phyloP scores from a whole-genome alignment of 2,888 invertebrate genomes.

The Phengaris alcon region DNA sequence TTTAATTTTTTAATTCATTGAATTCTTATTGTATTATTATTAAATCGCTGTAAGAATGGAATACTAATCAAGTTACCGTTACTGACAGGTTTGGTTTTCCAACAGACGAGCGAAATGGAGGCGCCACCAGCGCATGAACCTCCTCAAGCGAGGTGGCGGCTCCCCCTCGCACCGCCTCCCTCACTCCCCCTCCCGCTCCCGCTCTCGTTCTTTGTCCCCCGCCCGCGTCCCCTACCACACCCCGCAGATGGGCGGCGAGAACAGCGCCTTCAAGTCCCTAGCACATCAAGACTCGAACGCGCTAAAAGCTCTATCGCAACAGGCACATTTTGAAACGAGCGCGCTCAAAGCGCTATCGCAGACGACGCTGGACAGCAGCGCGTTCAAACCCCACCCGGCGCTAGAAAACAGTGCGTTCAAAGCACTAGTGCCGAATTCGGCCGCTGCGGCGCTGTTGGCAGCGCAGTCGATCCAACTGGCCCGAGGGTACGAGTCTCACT shows the following conservation, averaged over 20 bases:
- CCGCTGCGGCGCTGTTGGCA: conserved; percentile 80
- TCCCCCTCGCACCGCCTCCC: conserved; percentile 81
- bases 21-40: conserved; percentile 41
- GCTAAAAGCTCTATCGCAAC: conserved; percentile 80
- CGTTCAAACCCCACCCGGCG: conserved; percentile 76
- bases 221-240: conserved; percentile 81
- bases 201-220: conserved; percentile 82
- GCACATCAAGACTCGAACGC: conserved; percentile 81
- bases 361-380: conserved; percentile 57
- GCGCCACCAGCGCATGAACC: conserved; percentile 96
- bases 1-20: too few species aligned
- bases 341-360: conserved; percentile 76
- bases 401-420: conserved; percentile 91
- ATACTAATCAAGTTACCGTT: conserved; percentile 81
- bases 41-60: conserved; percentile 62
- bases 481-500: conserved; percentile 73
- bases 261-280: conserved; percentile 91
- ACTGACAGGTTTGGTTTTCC: conserved; percentile 99
- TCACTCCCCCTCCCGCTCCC: conserved; percentile 82
- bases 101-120: conserved; percentile 99
- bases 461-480: conserved; percentile 72
- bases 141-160: conserved; percentile 90
- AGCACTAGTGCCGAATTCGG: conserved; percentile 84
- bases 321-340: conserved; percentile 74
- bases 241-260: conserved; percentile 91